phyloP scores from a whole-genome alignment of 2,888 invertebrate species.

The Dicyrtoma fusca region DNA sequence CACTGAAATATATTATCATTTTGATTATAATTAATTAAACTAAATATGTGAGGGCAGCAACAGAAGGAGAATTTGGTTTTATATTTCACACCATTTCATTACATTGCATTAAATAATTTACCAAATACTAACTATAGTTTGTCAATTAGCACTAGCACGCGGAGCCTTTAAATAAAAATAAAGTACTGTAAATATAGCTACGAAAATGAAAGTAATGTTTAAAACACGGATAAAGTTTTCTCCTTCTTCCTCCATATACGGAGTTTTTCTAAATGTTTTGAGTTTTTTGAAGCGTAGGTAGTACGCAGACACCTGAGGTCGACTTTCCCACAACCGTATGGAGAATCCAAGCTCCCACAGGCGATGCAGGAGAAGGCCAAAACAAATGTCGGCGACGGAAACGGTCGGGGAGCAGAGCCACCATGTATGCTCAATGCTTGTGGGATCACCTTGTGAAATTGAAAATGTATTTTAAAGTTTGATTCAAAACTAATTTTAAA shows the following conservation, averaged over 20 bases:
- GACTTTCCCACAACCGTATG: background rate
- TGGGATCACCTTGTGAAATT: conserved; percentile 8
- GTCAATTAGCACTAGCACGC: too few relatives aligned
- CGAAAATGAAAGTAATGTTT: background rate
- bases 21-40: too few relatives aligned
- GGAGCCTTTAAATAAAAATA: background rate
- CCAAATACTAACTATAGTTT: too few relatives aligned
- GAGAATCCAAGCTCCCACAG: background rate
- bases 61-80: too few relatives aligned
- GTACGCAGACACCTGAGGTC: background rate
- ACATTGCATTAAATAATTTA: too few relatives aligned
- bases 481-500: too few relatives aligned
- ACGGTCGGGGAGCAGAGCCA: conserved; percentile 1
- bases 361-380: background rate
- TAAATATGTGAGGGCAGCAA: too few relatives aligned
- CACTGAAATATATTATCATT: too few relatives aligned
- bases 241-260: background rate
- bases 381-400: background rate
- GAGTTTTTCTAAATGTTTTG: background rate
- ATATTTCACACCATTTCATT: too few relatives aligned
- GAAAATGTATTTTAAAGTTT: too few relatives aligned
- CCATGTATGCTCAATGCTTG: background rate
- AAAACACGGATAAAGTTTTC: background rate
- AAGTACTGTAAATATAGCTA: background rate
- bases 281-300: background rate